Evolutionary conservation across 2,113 vertebrate genomes (phyloP), one percentile per base, ranked within the genome.

Genomic region (Pelodiscus sinensis): DNA sequence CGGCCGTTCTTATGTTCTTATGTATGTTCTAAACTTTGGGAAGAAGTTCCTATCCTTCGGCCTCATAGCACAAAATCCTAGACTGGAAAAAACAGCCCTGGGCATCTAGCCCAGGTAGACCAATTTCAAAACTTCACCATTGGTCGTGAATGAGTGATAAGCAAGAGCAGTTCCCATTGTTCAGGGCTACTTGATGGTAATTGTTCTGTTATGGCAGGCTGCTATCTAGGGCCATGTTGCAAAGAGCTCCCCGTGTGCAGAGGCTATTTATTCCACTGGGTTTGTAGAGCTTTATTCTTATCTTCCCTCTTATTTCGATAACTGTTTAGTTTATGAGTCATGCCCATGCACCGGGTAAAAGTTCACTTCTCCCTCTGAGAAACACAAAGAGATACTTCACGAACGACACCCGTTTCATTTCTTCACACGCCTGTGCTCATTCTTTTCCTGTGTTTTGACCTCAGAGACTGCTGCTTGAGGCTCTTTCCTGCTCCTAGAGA

Each of bases 241-340:
- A 0, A 80, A 14, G 62, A 50, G 78, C 25, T 92, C 92, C 79
- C 89, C 22, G 56, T 68, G 81, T 51, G 35, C 2, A 1, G 16
- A 50, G 79, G 57, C 55, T 58, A 19, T 65, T 85, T 71, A 58
- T 38, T 57, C 90, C 87, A 6, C 29, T 1, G 65, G n/a, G 50
- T 38, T 29, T 88, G 78, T 25, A 83, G 71, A 19, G 12, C 83
- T 55, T 1, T 71, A 71, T 93, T 79, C 92, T 91, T 90, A 94
- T 94, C 93, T 78, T n/a, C 90, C 60, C 8, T 22, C 5, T 84
- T 92, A 82, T 90, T 95, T 85, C 79, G 44, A 80, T 21, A 73
- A 65, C 90, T 92, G 93, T 97, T 97, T 97, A 93, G 79, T 93
- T 85, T 90, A 87, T 95, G 97, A 97, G 92, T 97, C 97, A 95